A percentile compares a stretch with the other conserved stretches of the same genome.
Conservation (phyloP, 2,797 vertebrate species). For the Cyprinella venusta region DNA sequence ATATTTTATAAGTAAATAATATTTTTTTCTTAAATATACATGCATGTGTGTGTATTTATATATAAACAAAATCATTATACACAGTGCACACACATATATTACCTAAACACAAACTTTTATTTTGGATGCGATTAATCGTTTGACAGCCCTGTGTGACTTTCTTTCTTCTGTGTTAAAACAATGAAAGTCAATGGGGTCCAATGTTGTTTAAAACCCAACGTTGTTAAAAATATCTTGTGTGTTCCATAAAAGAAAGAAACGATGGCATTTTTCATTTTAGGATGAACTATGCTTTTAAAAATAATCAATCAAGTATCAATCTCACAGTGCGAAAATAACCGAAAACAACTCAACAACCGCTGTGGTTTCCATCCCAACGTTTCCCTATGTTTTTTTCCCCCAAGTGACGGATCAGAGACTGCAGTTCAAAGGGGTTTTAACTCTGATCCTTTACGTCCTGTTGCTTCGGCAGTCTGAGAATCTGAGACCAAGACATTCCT, state of each 20-base stretch:
- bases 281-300: background rate
- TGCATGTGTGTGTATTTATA: too few species aligned
- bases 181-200: background rate
- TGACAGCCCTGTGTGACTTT: background rate
- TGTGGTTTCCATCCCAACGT: background rate
- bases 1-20: too few species aligned
- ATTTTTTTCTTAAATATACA: too few species aligned
- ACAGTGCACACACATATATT: too few species aligned
- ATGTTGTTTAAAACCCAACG: background rate
- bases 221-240: background rate
- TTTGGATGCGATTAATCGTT: too few species aligned
- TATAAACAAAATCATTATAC: too few species aligned
- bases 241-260: background rate
- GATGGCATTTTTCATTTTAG: background rate
- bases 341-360: background rate
- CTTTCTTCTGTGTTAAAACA: background rate
- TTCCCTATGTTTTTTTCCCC: conserved; percentile 19
- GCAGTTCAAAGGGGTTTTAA: conserved; percentile 50
- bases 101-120: too few species aligned
- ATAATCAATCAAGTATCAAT: background rate
- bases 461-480: conserved; percentile 46
- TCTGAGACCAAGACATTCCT: conserved; percentile 46
- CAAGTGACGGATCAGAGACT: conserved; percentile 47
- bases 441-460: conserved; percentile 45
- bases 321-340: background rate